Base-by-base conservation (phyloP, 2,113 vertebrate genomes). In the Oryzias javanicus region DNA sequence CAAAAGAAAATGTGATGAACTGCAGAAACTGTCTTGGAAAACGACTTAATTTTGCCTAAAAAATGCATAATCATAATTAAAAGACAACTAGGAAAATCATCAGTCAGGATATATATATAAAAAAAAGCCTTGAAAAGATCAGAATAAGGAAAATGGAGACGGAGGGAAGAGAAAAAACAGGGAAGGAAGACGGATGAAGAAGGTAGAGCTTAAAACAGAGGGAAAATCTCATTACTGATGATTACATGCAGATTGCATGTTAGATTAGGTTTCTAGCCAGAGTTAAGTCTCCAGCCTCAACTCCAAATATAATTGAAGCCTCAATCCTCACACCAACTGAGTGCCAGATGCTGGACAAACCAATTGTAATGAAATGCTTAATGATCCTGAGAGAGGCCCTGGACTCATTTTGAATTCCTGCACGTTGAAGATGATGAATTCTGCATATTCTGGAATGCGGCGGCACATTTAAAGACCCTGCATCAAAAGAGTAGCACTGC, bases 281-380 rank as follows among this genome's bases (percentile, higher is more conserved):
- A 67, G 51, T 57, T 86, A 5, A 60, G 70, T 56, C 24, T 52
- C 24, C 62, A 41, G 20, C 14, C 52, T 27, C 49, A 50, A 57
- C 44, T 61, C 53, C 49, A 79, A 72, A 69, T 71, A 73, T 66
- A 60, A 22, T 27, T 63, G 49, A 72, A 56, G 49, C 48, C 50
- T 48, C 45, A 8, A 3, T 63, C 62, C 42, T 12, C 49, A 52
- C 49, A 14, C 55, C 53, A 60, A 29, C 63, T 42, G 29, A 42
- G 46, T 18, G 4, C 44, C 69, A 61, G 61, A 61, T 4, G 52
- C 60, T 74, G 49, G 71, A 77, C 79, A 69, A 72, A 72, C 72
- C 3, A 62, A 54, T 78, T 47, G 59, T 90, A 89, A 91, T 90
- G 85, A 81, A 89, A 88, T 84, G 84, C 67, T 84, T 90, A 85